Evolutionary conservation across 2,797 vertebrate species (phyloP), one percentile per base, ranked within the genome.

Genomic region (Prionace glauca): DNA sequence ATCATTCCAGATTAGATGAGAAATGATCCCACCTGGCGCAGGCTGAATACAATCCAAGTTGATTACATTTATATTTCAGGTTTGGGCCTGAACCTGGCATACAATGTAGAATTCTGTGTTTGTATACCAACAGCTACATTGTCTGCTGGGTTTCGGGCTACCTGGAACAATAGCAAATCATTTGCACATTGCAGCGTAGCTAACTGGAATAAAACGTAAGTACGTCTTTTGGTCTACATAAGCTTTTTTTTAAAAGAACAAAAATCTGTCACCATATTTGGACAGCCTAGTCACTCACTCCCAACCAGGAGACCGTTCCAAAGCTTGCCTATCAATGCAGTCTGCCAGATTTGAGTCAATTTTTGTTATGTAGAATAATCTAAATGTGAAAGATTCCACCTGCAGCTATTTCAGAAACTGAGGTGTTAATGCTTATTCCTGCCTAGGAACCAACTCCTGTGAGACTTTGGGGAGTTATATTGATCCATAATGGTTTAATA

Each of bases 81-180:
- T 98, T 97, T 98, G 96, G 97, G 98, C 98, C 97, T 98, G 99
- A 98, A 99, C 99, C 99, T 99, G 99, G 99, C 99, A 99, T 99
- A 99, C 99, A 99, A 99, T 99, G 99, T 99, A 99, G 99, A 99
- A 98, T 98, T 98, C 99, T 99, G 99, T 99, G 98, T 99, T 98
- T 97, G 97, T 98, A 97, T 97, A 98, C 98, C 98, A 99, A 99
- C 99, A 99, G 99, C 99, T 99, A 99, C 99, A 99, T 99, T 99
- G 99, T 99, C 99, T 99, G 99, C 99, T 99, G 99, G 99, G 99
- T 99, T 99, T 99, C 99, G 98, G 98, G 99, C 98, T 98, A 97
- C 98, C 98, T 98, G 97, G 97, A 97, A 50, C 26, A 95, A 0
- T n/a, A 77, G 67, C 8, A 20, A 50, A 95, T 95, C 45, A n/a